Evolutionary conservation across 2,888 invertebrate genomes (phyloP).

Genomic region (Dicyrtomina minuta): DNA sequence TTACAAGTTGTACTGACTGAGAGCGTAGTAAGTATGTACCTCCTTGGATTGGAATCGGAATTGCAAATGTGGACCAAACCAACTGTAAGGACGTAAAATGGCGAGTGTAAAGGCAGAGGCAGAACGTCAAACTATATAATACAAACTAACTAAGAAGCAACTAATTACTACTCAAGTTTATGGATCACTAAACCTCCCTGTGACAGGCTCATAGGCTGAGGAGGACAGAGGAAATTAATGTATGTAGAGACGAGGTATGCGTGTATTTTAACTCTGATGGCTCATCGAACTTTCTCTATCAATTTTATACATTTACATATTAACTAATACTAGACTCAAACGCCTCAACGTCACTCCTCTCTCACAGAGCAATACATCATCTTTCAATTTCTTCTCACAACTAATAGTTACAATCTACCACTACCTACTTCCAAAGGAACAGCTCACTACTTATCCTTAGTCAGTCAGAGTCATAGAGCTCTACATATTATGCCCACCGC

Average conservation of each 20-base stretch:
- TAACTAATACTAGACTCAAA: conserved; percentile 8
- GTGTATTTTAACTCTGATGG: background rate
- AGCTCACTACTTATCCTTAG: no score
- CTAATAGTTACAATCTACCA: conserved; percentile 11
- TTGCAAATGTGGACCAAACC: background rate
- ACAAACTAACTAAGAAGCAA: conserved; percentile 1
- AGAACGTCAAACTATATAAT: no score
- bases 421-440: no score
- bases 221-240: conserved; percentile 5
- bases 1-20: background rate
- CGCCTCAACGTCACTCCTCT: conserved; percentile 1
- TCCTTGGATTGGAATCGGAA: no score
- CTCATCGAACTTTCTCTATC: conserved; percentile 27
- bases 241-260: background rate
- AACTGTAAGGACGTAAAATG: no score
- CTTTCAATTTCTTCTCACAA: background rate
- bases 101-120: no score
- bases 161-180: conserved; percentile 11
- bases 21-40: no score
- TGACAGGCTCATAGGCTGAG: conserved; percentile 1
- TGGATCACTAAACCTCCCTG: background rate
- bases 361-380: conserved; percentile 17
- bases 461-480: no score
- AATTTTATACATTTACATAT: conserved; percentile 14
- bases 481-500: no score